Base-by-base conservation (phyloP, 1,140 invertebrate genomes). In the Ladona fulva region DNA sequence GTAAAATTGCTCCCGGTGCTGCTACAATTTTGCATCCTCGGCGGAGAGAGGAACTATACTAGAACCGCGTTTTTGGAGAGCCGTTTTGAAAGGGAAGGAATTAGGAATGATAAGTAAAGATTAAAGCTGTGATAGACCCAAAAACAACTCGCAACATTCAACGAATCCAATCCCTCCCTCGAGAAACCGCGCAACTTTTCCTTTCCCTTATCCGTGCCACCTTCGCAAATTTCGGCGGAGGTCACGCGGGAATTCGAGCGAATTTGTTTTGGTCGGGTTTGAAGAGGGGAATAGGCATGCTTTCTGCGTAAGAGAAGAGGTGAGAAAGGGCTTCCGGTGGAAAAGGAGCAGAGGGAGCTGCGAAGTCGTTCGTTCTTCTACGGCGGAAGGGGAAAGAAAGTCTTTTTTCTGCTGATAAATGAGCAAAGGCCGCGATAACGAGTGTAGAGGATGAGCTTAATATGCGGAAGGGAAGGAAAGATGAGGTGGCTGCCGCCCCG, bases 181-280 rank as follows among this genome's bases (percentile, higher is more conserved):
- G 14, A 1, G 52, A 19, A 66, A 66, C n/a, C 52, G 14, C n/a
- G 16, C 52, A 19, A 22, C 52, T 22, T 19, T 22, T 66, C 44
- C 44, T 19, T 19, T 52, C 12, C 52, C 52, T 66, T 22, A 37
- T 37, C 29, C 29, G 29, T 37, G 29, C 3, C 5, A 12, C n/a
- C 14, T 66, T 66, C n/a, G 52, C n/a, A 66, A 66, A 22, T 19
- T 66, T 66, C n/a, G 3, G 1, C 5, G 14, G 44, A 52, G 52
- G 52, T 66, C 52, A 66, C 52, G 14, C 3, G 52, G n/a, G 52
- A 66, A 66, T 66, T 66, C 14, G 52, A 19, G 12, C 52, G 52
- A 66, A 22, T 66, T 66, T 66, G 52, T 66, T 66, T 66, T 16
- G 52, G 52, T 66, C n/a, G 52, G 52, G 52, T 66, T 66, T 66